Base-by-base conservation (phyloP, 2,797 vertebrate genomes). In the Tragopan temminckii region DNA sequence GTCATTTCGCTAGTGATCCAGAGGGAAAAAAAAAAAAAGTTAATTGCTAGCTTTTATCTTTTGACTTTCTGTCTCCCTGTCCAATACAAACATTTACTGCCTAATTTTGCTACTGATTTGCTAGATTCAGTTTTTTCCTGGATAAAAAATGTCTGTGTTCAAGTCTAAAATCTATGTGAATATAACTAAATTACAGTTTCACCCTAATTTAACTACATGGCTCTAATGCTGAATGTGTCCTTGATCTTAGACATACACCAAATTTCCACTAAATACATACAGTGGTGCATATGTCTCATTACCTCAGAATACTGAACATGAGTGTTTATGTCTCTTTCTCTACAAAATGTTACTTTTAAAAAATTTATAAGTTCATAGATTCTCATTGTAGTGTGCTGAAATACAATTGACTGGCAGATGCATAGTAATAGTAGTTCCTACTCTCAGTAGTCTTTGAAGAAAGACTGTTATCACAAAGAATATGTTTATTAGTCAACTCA, bases 241-340 rank as follows among this genome's bases (percentile, higher is more conserved):
- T 2, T 2, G 3, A 31, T 59, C 18, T 71, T 8, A 5, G 1
- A 21, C 2, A 3, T 61, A 35, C 9, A 68, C 23, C 6, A 82
- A 1, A 61, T 61, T 77, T 79, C 88, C 43, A 58, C 7, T 52
- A 12, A 66, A 67, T 48, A 1, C 5, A 6, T 40, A 7, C 36
- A 59, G 21, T 72, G 15, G 6, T 84, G 5, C 17, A 31, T 25
- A 4, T n/a, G 6, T 68, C 45, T 71, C 31, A 57, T 69, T 81
- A 24, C 57, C n/a, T 53, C 33, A 77, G 4, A 64, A 53, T 31
- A 61, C 35, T 25, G 45, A 70, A 42, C 50, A 43, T 42, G 2
- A 48, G 3, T 1, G 19, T 29, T 79, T 90, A 43, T 13, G 7
- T 52, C 5, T 42, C 23, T 70, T 67, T 29, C 45, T 11, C 24